Percentiles rank a stretch among this genome's conserved stretches.
Evolutionary conservation across 2,113 vertebrate genomes (phyloP).

Genomic region (Mellivora capensis): DNA sequence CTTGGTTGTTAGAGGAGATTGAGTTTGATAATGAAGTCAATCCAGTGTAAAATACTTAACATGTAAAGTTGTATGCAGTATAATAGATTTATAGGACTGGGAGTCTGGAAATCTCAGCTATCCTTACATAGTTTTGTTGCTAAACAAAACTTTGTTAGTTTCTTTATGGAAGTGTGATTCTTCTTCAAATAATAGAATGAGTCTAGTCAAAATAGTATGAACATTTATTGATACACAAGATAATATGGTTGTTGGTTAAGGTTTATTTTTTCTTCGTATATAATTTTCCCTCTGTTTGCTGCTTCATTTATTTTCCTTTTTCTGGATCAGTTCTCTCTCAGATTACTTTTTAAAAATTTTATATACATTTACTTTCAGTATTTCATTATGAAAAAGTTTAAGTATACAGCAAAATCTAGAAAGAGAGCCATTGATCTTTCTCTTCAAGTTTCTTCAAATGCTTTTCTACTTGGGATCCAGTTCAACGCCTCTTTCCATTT

Average conservation of each 20-base stretch:
- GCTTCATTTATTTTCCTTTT: slow-evolving; percentile 4
- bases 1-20: not conserved
- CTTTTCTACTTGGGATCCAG: not conserved
- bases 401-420: not conserved
- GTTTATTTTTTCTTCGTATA: not conserved
- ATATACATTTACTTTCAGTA: not conserved
- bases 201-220: not conserved
- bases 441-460: not conserved
- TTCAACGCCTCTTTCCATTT: not conserved
- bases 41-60: not conserved
- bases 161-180: not conserved
- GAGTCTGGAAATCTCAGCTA: not conserved
- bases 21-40: not conserved
- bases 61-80: not conserved
- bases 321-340: slow-evolving; percentile 12
- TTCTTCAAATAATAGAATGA: not conserved
- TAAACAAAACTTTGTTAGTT: not conserved
- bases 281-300: not conserved
- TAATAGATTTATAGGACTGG: not conserved
- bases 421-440: not conserved
- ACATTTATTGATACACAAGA: not conserved
- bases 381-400: slow-evolving; percentile 25
- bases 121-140: not conserved
- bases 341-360: not conserved
- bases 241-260: not conserved